phyloP scores from a whole-genome alignment of 2,113 vertebrate species.

The Plecturocebus donacophilus region DNA sequence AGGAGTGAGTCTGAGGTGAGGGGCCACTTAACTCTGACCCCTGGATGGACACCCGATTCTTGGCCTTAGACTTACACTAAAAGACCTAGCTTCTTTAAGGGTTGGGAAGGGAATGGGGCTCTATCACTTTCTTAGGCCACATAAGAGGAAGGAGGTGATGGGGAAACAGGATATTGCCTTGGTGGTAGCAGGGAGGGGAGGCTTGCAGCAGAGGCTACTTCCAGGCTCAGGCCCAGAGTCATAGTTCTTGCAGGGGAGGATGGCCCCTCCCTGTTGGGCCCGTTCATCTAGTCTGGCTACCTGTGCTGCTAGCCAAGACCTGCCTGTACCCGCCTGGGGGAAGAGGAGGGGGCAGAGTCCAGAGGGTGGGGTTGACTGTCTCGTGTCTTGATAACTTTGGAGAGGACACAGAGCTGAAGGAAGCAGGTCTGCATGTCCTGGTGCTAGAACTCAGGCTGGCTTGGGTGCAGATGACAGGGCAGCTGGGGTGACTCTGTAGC shows the following conservation, averaged over 20 bases:
- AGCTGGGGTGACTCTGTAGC: not conserved
- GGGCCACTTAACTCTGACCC: not conserved
- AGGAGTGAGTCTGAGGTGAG: constrained; percentile 35
- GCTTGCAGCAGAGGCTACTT: constrained; percentile 58
- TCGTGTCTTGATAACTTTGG: constrained; percentile 72
- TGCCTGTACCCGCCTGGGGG: constrained; percentile 63
- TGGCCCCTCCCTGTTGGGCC: constrained; percentile 62
- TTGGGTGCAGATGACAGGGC: not conserved
- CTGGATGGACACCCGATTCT: constrained; percentile 31
- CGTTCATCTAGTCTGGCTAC: constrained; percentile 75
- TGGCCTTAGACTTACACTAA: not conserved
- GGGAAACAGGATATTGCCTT: constrained; percentile 77
- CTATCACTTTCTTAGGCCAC: constrained; percentile 54
- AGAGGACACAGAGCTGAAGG: constrained; percentile 27
- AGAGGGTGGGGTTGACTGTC: constrained; percentile 69
- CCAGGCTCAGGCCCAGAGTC: constrained; percentile 50
- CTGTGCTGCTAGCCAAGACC: constrained; percentile 55
- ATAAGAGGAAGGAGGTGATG: constrained; percentile 77
- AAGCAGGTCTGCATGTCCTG: not conserved
- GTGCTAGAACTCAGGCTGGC: not conserved
- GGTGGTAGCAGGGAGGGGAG: constrained; percentile 54
- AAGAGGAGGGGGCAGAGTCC: constrained; percentile 75
- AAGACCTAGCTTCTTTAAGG: constrained; percentile 17
- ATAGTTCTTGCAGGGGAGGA: not conserved
- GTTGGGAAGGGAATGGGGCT: constrained; percentile 9